Conservation (phyloP, 1,140 invertebrate species). For the Linepithema humile region DNA sequence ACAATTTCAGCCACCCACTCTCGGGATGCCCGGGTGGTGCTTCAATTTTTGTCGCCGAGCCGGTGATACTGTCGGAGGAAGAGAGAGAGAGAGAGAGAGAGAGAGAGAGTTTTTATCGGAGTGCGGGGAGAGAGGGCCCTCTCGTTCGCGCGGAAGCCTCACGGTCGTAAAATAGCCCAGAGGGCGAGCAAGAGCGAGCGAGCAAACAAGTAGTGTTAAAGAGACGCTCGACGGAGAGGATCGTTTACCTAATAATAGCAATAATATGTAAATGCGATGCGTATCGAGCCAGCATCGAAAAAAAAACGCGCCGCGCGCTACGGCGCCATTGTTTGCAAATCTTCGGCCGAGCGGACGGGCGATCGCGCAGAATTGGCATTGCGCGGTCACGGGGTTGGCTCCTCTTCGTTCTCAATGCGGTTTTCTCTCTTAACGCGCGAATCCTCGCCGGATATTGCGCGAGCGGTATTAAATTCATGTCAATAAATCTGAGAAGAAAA, state of each 20-base stretch:
- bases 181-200: slow-evolving; percentile 70
- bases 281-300: slow-evolving; percentile 83
- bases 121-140: background rate
- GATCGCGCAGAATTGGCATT: slow-evolving; percentile 40
- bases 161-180: slow-evolving; percentile 79
- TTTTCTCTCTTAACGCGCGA: slow-evolving; percentile 25
- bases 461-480: no score
- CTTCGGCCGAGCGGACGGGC: slow-evolving; percentile 72
- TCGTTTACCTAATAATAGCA: slow-evolving; percentile 84
- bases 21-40: slow-evolving; percentile 63
- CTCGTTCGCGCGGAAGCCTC: slow-evolving; percentile 48
- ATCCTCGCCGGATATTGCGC: background rate
- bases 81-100: no score
- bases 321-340: slow-evolving; percentile 83
- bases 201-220: slow-evolving; percentile 77
- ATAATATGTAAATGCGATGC: slow-evolving; percentile 84
- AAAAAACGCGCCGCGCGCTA: slow-evolving; percentile 80
- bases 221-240: slow-evolving; percentile 80
- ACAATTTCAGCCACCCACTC: slow-evolving; percentile 77
- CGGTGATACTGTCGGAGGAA: slow-evolving; percentile 64
- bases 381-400: background rate
- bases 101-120: no score
- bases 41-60: slow-evolving; percentile 75
- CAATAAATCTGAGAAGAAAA: no score
- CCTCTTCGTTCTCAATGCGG: background rate